These are phyloP conservation scores for Empidonax alnorum DNA, from an alignment of 2,113 vertebrate genomes.

Conservation along the genomic window DNA sequence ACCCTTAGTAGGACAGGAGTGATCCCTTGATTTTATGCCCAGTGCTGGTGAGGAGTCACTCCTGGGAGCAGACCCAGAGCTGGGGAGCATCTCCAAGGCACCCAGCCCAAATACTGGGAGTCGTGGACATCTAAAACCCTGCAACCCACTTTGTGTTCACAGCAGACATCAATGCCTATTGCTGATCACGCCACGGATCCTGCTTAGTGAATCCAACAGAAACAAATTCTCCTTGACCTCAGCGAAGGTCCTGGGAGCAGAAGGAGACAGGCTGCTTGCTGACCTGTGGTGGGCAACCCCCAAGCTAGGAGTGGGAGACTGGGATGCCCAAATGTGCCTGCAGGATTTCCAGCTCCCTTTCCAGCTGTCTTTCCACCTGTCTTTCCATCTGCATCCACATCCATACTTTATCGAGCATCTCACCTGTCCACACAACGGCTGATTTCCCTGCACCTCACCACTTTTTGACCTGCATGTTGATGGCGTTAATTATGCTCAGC, in stretches of 20 bases:
- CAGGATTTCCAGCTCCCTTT: background rate
- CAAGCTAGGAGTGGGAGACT: fast-evolving
- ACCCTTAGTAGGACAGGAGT: background rate
- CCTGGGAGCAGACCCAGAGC: background rate
- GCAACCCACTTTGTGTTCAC: background rate
- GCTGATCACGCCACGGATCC: background rate
- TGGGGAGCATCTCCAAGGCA: background rate
- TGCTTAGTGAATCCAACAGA: background rate
- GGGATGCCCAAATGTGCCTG: background rate
- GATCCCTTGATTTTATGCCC: background rate
- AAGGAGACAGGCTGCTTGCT: fast-evolving
- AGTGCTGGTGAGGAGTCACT: background rate
- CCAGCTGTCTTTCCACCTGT: background rate
- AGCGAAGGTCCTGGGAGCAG: background rate
- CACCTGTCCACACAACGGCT: background rate
- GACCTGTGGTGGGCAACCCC: background rate
- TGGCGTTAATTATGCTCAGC: background rate
- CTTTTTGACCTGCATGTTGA: background rate
- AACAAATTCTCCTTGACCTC: background rate
- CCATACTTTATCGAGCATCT: background rate
- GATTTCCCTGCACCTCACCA: background rate
- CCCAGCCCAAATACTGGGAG: background rate
- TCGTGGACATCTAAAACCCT: background rate
- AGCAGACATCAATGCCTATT: background rate
- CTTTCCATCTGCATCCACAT: background rate